These are phyloP conservation scores for Drosophila putrida DNA, from an alignment of 2,888 invertebrate species.

Conservation along the genomic window DNA sequence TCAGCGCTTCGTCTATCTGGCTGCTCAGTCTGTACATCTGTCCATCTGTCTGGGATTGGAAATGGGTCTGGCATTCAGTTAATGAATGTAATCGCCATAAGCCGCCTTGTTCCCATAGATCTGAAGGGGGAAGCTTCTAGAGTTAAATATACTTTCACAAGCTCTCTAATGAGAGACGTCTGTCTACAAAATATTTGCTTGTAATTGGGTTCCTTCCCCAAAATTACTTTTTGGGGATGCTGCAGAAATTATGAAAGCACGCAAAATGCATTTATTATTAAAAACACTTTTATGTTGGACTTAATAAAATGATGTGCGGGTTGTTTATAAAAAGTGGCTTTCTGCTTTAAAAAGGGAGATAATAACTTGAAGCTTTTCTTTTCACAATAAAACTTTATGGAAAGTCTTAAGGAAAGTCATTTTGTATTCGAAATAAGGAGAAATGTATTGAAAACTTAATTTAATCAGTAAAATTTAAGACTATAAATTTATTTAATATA, in stretches of 20 bases:
- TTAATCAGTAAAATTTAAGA: background rate
- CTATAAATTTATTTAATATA: background rate
- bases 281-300: conserved; percentile 32
- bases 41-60: conserved; percentile 35
- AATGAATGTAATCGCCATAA: conserved; percentile 79
- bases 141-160: conserved; percentile 20
- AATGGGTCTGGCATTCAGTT: conserved; percentile 60
- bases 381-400: background rate
- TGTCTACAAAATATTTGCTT: conserved; percentile 60
- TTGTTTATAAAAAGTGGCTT: conserved; percentile 11
- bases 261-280: conserved; percentile 55
- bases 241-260: conserved; percentile 51
- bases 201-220: conserved; percentile 58
- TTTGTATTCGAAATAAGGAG: background rate
- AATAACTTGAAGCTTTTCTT: background rate
- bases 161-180: conserved; percentile 51
- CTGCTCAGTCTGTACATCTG: conserved; percentile 1
- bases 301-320: conserved; percentile 21
- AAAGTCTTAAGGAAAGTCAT: background rate
- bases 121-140: background rate
- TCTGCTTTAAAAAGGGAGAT: conserved; percentile 1
- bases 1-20: conserved; percentile 45
- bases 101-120: conserved; percentile 51
- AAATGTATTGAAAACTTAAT: background rate
- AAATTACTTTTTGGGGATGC: conserved; percentile 24